Conservation (phyloP, 2,797 vertebrate species). For the Centroberyx gerrardi region DNA sequence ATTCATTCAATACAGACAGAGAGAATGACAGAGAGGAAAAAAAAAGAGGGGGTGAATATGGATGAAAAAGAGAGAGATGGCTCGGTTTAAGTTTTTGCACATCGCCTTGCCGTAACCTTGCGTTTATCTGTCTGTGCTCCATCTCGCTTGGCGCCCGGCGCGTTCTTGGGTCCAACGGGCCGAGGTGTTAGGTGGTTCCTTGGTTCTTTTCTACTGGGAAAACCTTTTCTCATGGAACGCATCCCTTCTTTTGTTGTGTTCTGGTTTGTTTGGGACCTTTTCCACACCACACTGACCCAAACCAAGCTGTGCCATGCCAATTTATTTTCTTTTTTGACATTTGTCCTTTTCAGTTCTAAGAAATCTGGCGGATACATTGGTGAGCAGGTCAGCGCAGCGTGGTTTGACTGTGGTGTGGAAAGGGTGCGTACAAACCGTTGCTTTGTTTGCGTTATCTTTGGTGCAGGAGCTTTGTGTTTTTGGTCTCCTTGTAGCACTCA, state of each 20-base stretch:
- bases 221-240: constrained; percentile 89
- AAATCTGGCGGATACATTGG: constrained; percentile 28
- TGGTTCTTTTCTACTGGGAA: constrained; percentile 75
- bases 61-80: constrained; percentile 69
- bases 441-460: constrained; percentile 89
- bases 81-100: constrained; percentile 80
- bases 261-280: constrained; percentile 62
- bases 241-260: constrained; percentile 84
- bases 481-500: constrained; percentile 93
- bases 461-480: constrained; percentile 89
- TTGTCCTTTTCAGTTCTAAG: constrained; percentile 21
- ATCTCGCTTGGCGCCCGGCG: constrained; percentile 78
- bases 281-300: constrained; percentile 19
- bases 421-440: constrained; percentile 54
- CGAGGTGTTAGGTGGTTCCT: constrained; percentile 79
- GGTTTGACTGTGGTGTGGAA: constrained; percentile 58
- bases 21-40: constrained; percentile 54
- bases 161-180: constrained; percentile 87
- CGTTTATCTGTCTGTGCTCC: constrained; percentile 75
- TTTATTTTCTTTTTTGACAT: constrained; percentile 26
- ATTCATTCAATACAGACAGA: constrained; percentile 82
- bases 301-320: constrained; percentile 33
- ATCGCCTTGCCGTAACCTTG: constrained; percentile 76
- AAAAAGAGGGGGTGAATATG: constrained; percentile 47
- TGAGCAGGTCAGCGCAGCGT: constrained; percentile 40